These are phyloP conservation scores for Epizoanthus fatuus DNA, from an alignment of 92 coral and sea anemone species.

Conservation along the genomic window DNA sequence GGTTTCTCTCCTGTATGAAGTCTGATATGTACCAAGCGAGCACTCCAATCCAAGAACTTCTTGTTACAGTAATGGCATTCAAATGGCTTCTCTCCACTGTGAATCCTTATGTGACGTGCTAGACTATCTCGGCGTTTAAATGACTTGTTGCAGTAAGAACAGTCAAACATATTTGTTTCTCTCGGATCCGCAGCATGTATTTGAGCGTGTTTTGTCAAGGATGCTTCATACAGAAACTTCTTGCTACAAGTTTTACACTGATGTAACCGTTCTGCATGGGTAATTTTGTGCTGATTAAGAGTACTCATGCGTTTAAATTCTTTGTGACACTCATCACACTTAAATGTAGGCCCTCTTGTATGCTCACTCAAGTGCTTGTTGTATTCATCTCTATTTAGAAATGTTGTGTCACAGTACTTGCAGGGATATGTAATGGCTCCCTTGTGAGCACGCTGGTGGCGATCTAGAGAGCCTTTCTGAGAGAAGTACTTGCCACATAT, in stretches of 20 bases:
- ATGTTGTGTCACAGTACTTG: background rate
- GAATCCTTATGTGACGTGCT: slow-evolving; percentile 16
- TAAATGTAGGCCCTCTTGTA: background rate
- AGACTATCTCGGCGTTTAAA: slow-evolving; percentile 3
- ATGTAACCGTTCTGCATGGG: background rate
- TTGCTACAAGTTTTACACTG: slow-evolving; percentile 2
- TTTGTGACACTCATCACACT: slow-evolving; percentile 6
- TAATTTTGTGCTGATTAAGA: slow-evolving; percentile 2
- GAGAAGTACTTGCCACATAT: slow-evolving; percentile 11
- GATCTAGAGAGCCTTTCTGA: slow-evolving; percentile 15
- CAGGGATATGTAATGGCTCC: background rate
- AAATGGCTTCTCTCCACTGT: slow-evolving; percentile 21
- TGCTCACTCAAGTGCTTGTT: slow-evolving; percentile 4
- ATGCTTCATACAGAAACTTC: background rate
- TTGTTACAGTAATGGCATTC: slow-evolving; percentile 9
- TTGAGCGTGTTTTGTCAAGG: background rate
- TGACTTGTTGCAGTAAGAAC: slow-evolving; percentile 3
- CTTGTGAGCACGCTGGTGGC: slow-evolving; percentile 17
- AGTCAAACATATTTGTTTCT: background rate
- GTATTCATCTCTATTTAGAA: background rate
- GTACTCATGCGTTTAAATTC: slow-evolving; percentile 20
- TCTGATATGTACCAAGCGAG: background rate
- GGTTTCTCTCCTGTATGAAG: slow-evolving; percentile 21
- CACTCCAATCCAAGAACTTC: slow-evolving; percentile 14
- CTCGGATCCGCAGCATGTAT: background rate